Evolutionary conservation across 2,888 invertebrate species (phyloP), one percentile per base, ranked within the genome.

Genomic region (Boloria euphrosyne): DNA sequence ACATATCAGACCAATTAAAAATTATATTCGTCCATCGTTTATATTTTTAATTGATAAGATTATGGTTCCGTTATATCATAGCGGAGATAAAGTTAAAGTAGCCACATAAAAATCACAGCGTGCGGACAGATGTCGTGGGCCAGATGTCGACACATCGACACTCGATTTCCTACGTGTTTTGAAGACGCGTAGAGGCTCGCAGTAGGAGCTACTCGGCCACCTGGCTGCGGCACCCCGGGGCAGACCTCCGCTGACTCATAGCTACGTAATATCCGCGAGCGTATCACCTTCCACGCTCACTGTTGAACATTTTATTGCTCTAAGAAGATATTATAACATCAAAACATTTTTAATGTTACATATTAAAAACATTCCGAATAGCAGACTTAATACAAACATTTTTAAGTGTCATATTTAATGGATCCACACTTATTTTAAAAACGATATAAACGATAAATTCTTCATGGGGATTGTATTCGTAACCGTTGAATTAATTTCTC

Each of bases 401-500:
- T 57, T 50, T 63, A 50, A 27, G 38, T 22, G 49, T 55, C 62
- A 55, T 38, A 52, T 46, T 50, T 58, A 58, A 64, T 52, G 55
- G 51, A 64, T 31, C 63, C 49, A 57, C 51, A 55, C 57, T 57
- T 57, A 64, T 51, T 58, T 58, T 58, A 55, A 17, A n/a, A 47
- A 3, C 18, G 46, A 46, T 90, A 89, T 80, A 69, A 81, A 86
- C 84, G 86, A 87, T 87, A 83, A 86, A 75, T 73, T 77, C 58
- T 52, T n/a, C 46, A 55, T 27, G 52, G n/a, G 74, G 77, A 76
- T 82, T 80, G 75, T 76, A 83, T 83, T 79, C 78, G 79, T 82
- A 83, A 78, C 74, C 73, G 64, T 82, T 87, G 89, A 90, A 89
- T 90, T 89, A 87, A 90, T 90, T 87, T 84, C 83, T 82, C 80